phyloP scores from a whole-genome alignment of 2,113 vertebrate genomes.

The Microtus oregoni region DNA sequence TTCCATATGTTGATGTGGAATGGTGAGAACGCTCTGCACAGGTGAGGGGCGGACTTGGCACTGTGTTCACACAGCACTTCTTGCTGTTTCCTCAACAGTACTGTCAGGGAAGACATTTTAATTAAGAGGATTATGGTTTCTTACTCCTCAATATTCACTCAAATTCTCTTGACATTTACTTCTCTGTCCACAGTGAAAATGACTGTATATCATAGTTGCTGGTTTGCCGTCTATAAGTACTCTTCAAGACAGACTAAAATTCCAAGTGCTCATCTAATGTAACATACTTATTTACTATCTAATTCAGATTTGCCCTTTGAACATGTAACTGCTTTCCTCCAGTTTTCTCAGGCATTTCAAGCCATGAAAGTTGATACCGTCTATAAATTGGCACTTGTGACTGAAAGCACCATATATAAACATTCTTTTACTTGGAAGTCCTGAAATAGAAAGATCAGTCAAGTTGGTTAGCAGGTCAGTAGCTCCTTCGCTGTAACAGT shows the following conservation, averaged over 20 bases:
- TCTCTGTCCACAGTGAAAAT: neutral
- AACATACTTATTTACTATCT: neutral
- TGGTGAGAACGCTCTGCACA: neutral
- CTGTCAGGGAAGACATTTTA: constrained; percentile 24
- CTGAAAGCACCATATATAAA: constrained; percentile 28
- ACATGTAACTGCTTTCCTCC: constrained; percentile 22
- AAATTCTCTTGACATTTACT: constrained; percentile 27
- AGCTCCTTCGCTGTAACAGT: neutral
- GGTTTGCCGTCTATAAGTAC: neutral
- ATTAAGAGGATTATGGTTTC: constrained; percentile 43
- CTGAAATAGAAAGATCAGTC: constrained; percentile 33
- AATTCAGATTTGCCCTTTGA: constrained; percentile 47
- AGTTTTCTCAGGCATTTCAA: constrained; percentile 49
- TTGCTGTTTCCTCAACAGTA: constrained; percentile 65
- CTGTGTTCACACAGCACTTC: neutral
- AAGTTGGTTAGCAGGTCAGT: neutral
- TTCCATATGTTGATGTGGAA: neutral
- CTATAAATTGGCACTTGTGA: neutral
- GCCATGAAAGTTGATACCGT: neutral
- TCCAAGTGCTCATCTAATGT: neutral
- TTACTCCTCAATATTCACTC: constrained; percentile 49
- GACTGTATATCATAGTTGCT: neutral
- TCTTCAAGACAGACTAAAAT: neutral
- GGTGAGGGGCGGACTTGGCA: neutral
- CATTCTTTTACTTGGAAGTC: neutral